Percentiles rank a stretch among this genome's conserved stretches.
phyloP scores from a whole-genome alignment of 2,113 vertebrate species.

The Ceyx melanurus region DNA sequence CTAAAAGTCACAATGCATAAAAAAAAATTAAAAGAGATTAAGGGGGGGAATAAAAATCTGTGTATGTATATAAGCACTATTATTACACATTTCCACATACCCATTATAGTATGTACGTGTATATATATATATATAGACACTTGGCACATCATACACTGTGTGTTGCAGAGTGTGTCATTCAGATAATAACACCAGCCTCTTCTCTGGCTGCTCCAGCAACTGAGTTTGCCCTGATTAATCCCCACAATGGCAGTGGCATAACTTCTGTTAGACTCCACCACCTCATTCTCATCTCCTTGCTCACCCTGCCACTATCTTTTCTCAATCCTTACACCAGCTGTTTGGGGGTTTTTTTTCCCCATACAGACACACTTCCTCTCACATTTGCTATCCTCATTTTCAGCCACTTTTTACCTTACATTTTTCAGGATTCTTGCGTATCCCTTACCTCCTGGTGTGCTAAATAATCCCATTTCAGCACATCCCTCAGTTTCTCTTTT shows the following conservation, averaged over 20 bases:
- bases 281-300: background rate
- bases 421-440: background rate
- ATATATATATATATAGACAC: accelerated
- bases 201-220: background rate
- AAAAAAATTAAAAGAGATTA: background rate
- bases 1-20: background rate
- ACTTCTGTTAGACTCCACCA: background rate
- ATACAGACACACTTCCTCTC: background rate
- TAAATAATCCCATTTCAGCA: background rate
- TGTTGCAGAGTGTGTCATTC: background rate
- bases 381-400: background rate
- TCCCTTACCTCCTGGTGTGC: background rate
- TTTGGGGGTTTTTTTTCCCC: background rate
- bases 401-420: background rate
- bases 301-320: background rate
- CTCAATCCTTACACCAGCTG: background rate
- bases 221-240: background rate
- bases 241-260: background rate
- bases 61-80: background rate
- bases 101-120: too few species aligned
- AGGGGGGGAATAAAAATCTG: background rate
- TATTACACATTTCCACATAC: background rate
- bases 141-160: background rate
- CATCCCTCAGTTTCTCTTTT: background rate
- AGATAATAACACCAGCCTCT: background rate